Base-by-base conservation (phyloP, 2,797 vertebrate species). In the Melanotaenia boesemani region DNA sequence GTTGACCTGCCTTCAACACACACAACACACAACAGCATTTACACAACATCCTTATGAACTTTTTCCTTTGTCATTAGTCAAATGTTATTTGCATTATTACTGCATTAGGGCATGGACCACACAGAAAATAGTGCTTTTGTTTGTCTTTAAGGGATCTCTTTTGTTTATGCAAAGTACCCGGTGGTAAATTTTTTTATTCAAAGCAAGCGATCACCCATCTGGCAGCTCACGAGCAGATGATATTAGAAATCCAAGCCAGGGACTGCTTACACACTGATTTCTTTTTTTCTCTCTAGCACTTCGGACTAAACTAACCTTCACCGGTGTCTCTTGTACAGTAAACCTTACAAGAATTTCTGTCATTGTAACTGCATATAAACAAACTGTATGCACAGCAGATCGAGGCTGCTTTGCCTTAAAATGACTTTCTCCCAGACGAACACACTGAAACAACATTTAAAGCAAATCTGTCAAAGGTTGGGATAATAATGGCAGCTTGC, bases 301-400 rank as follows among this genome's bases (percentile, higher is more conserved):
- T 54, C 59, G 74, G 80, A 88, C 87, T 86, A 83, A 67, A 79
- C 80, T 83, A 62, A 85, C 87, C 84, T 72, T 84, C 73, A 64
- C 74, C 76, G 72, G 80, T 73, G 57, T 81, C 32, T 82, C 76
- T 83, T 78, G 80, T 89, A 83, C 82, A 86, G 84, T 64, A 84
- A 78, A 84, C 84, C 91, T 90, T 88, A 63, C 60, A 80, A 90
- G 90, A 89, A 88, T 82, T 91, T 86, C 81, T 50, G 67, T 70
- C 63, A 81, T 74, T 85, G 82, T 92, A 91, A 93, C 90, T 88
- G 83, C 81, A 39, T 83, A 78, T 76, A 83, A 91, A 85, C 79
- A 90, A 88, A 86, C 67, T 83, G 88, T 85, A 85, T 80, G 82
- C 63, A n/a, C 74, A 65, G 85, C 89, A 83, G 83, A 91, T 85